Conservation (phyloP, 37 sponge, comb jelly and placozoan species). For the Bolinopsis microptera region DNA sequence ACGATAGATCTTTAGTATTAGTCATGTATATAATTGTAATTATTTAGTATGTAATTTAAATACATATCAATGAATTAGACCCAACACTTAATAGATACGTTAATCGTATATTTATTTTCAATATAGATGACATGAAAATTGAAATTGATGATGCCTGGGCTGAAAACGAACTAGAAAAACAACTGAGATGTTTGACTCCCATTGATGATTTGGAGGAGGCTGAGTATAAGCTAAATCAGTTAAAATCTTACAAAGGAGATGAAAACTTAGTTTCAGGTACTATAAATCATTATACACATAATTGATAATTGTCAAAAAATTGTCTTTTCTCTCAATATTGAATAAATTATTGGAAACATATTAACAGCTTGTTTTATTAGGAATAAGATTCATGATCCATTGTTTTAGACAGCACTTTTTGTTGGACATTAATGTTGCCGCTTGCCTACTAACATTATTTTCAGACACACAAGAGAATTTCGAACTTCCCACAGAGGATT, state of each 20-base stretch:
- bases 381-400: no score
- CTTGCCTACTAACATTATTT: neutral
- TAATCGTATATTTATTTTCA: no score
- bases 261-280: neutral
- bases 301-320: neutral
- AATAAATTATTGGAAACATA: no score
- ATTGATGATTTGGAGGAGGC: conserved; percentile 37
- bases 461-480: neutral
- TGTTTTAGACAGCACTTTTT: no score
- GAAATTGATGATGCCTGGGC: conserved; percentile 54
- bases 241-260: neutral
- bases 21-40: no score
- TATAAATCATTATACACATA: neutral
- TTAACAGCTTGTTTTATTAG: no score
- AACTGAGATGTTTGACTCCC: conserved; percentile 17
- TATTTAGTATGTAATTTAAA: no score
- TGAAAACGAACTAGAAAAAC: conserved; percentile 49
- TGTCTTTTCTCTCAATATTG: no score
- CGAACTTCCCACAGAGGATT: neutral
- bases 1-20: no score
- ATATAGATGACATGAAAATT: conserved; percentile 35
- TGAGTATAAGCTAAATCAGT: conserved; percentile 30
- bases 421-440: no score
- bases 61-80: no score
- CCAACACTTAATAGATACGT: no score